These are phyloP conservation scores for Vanessa atalanta DNA, from an alignment of 1,140 invertebrate species.

Conservation along the genomic window DNA sequence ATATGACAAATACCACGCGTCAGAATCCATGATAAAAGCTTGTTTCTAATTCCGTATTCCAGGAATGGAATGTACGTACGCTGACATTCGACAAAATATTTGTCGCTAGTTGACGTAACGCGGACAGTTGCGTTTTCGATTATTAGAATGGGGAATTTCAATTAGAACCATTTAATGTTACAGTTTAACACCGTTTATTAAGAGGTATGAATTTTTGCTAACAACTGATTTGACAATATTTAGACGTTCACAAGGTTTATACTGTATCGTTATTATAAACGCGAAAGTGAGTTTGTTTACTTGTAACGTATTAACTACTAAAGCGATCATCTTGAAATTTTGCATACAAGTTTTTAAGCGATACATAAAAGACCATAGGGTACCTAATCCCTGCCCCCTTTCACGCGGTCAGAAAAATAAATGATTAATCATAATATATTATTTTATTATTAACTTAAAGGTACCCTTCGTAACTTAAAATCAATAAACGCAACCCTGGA, in stretches of 20 bases:
- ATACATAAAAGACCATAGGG: too few relatives aligned
- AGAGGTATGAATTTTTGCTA: too few relatives aligned
- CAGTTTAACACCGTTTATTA: background rate
- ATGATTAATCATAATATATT: background rate
- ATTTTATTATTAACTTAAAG: background rate
- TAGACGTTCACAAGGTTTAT: too few relatives aligned
- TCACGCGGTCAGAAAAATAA: too few relatives aligned
- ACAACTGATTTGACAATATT: too few relatives aligned
- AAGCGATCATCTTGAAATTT: too few relatives aligned
- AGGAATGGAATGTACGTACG: constrained; percentile 1
- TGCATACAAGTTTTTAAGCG: too few relatives aligned
- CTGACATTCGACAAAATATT: constrained; percentile 33
- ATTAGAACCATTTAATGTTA: constrained; percentile 29
- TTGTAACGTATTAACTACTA: too few relatives aligned
- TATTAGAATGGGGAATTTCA: constrained; percentile 39
- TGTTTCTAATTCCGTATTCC: background rate
- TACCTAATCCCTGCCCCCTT: too few relatives aligned
- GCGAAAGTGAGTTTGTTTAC: too few relatives aligned
- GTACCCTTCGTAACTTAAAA: constrained; percentile 19
- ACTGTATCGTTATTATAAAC: too few relatives aligned
- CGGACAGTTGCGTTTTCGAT: constrained; percentile 18
- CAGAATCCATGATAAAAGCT: background rate
- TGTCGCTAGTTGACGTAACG: constrained; percentile 26
- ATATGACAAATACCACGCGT: background rate
- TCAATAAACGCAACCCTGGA: constrained; percentile 46